Evolutionary conservation across 2,888 invertebrate species (phyloP), one percentile per base, ranked within the genome.

Genomic region (Papilio gigon): DNA sequence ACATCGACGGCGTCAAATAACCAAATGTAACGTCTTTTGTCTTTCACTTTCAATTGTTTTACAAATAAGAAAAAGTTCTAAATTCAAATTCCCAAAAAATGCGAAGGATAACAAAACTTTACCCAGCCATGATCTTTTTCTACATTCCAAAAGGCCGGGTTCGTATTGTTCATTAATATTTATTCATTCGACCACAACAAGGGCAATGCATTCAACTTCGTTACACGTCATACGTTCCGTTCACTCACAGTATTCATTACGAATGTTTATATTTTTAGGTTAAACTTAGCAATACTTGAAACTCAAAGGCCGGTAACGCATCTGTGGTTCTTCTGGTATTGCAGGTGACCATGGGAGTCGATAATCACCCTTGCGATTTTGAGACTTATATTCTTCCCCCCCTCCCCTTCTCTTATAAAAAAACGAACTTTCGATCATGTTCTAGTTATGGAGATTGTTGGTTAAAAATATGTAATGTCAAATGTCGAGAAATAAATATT

Each of bases 181-280:
- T 40, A 68, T 68, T 40, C 68, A 37, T 20, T 27, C 47, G 59
- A 17, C 64, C 37, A 27, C 9, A 64, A 68, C 64, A 64, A 64
- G 64, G 64, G 64, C 64, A 68, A 64, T 47, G 58, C 68, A 68
- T 68, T 68, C 68, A 59, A 59, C 20, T 68, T 60, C 64, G 64
- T 20, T 58, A 63, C 64, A 68, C 47, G 59, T 64, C n/a, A 50
- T 30, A 53, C 27, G 53, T 47, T 22, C 17, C 56, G 59, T 37
- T 33, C 22, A 58, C 30, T 20, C 30, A 27, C 47, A 8, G 27
- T n/a, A 58, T 17, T 33, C 30, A 63, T 1, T 58, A 66, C 25
- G n/a, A 42, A 12, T 44, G 56, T 25, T 40, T 53, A 30, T 27
- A 20, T 30, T 35, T 37, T 60, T 60, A 30, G 37, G 37, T 53